These are phyloP conservation scores for Thymallus thymallus DNA, from an alignment of 2,113 vertebrate genomes.

Conservation along the genomic window DNA sequence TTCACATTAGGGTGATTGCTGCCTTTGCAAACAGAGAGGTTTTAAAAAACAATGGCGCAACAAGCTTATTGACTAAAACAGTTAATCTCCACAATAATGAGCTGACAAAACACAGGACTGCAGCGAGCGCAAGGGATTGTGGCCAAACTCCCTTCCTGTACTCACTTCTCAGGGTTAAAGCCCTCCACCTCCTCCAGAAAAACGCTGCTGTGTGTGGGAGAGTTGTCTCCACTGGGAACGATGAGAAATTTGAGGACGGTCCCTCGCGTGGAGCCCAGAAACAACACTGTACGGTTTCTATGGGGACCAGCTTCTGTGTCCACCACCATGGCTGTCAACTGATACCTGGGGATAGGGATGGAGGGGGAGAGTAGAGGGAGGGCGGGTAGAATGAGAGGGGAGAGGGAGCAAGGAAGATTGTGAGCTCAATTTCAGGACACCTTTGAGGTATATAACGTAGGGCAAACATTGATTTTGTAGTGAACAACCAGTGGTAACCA, in stretches of 20 bases:
- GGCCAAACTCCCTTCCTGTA: slow-evolving; percentile 3
- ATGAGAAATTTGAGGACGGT: slow-evolving; percentile 93
- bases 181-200: slow-evolving; percentile 95
- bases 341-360: slow-evolving; percentile 74
- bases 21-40: background rate
- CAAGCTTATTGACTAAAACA: background rate
- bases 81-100: too few relatives aligned
- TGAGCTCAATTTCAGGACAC: too few relatives aligned
- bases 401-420: background rate
- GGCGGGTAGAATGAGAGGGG: background rate
- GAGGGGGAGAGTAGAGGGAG: background rate
- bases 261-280: slow-evolving; percentile 89
- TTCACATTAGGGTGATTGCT: too few relatives aligned
- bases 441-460: background rate
- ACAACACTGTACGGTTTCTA: slow-evolving; percentile 88
- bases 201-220: slow-evolving; percentile 74
- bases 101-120: too few relatives aligned
- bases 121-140: too few relatives aligned
- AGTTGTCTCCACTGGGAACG: slow-evolving; percentile 75
- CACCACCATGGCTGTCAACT: slow-evolving; percentile 87
- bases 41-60: background rate
- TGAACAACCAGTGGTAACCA: background rate
- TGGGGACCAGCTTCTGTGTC: slow-evolving; percentile 86
- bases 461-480: background rate
- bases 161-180: slow-evolving; percentile 88